These are phyloP conservation scores for Cataglyphis cursor DNA, from an alignment of 2,888 invertebrate species.

Conservation along the genomic window DNA sequence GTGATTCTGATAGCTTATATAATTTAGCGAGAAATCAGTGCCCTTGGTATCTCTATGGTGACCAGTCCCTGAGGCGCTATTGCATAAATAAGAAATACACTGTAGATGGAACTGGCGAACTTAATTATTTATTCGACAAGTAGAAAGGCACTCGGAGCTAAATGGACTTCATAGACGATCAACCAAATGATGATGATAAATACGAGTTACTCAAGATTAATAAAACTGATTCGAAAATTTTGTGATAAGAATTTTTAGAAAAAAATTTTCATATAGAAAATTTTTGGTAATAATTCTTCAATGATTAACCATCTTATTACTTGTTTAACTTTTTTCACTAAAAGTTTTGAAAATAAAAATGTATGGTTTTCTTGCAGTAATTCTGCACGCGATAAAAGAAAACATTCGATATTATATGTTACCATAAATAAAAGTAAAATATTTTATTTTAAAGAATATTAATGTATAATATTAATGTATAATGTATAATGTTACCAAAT, in stretches of 20 bases:
- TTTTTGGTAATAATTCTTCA: neutral
- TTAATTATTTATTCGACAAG: conserved; percentile 9
- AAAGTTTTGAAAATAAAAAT: neutral
- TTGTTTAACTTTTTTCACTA: neutral
- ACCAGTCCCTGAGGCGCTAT: neutral
- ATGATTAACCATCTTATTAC: neutral
- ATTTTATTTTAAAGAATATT: neutral
- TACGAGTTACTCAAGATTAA: neutral
- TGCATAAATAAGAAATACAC: conserved; percentile 45
- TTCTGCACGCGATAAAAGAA: neutral
- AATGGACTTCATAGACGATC: neutral
- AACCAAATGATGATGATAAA: neutral
- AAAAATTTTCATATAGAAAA: neutral
- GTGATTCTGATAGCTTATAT: conserved; percentile 10
- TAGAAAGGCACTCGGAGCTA: neutral
- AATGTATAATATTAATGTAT: neutral
- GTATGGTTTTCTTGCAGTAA: neutral
- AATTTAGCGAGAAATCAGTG: conserved; percentile 30
- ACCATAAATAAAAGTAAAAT: neutral
- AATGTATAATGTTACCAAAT: neutral
- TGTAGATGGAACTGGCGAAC: conserved; percentile 6
- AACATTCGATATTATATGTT: neutral
- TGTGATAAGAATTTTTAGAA: neutral
- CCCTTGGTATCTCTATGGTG: neutral
- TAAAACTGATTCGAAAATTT: neutral